Evolutionary conservation across 2,113 vertebrate genomes (phyloP).

Genomic region (Laticauda colubrina): DNA sequence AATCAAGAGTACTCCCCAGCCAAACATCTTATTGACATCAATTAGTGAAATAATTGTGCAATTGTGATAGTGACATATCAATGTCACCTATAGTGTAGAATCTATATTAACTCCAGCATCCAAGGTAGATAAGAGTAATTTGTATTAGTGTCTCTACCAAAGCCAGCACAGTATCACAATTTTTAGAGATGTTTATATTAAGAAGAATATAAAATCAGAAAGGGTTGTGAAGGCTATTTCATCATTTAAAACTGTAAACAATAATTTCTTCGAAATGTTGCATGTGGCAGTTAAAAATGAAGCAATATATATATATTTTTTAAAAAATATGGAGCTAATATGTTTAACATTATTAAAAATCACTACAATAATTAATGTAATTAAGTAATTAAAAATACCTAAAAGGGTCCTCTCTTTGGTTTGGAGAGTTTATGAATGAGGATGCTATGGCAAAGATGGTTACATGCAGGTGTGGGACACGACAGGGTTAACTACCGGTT

Average conservation of each 20-base stretch:
- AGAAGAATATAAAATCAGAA: background rate
- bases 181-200: background rate
- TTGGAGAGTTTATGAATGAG: background rate
- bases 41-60: background rate
- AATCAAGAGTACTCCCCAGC: background rate
- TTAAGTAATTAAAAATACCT: background rate
- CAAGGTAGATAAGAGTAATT: background rate
- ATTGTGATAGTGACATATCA: background rate
- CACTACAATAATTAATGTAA: background rate
- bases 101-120: background rate
- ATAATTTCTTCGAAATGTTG: background rate
- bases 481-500: no score
- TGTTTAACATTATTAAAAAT: background rate
- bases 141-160: background rate
- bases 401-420: background rate
- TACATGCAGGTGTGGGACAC: background rate
- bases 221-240: background rate
- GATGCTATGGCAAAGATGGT: background rate
- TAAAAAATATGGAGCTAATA: background rate
- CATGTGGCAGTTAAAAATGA: background rate
- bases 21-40: background rate
- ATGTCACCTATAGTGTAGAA: background rate
- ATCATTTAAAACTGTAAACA: background rate
- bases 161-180: background rate
- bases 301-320: background rate